Evolutionary conservation across 2,113 vertebrate species (phyloP).

Genomic region (Nothocercus nigrocapillus): DNA sequence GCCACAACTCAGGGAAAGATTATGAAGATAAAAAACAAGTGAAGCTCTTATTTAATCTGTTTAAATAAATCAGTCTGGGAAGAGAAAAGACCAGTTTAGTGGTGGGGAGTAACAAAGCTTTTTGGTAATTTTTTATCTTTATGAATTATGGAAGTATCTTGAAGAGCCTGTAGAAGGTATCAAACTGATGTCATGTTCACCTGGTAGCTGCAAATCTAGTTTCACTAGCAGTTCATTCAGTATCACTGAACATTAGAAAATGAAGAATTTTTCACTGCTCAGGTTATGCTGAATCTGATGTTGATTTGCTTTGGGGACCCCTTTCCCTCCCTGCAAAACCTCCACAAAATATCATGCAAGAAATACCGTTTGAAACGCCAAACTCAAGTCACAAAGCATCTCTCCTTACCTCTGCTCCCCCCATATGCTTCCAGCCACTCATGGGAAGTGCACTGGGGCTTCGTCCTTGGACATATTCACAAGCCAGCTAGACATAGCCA

Average conservation of each 20-base stretch:
- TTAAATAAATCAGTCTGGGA: neutral
- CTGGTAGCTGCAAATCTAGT: neutral
- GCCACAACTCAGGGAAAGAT: neutral
- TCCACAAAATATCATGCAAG: neutral
- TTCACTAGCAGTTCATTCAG: neutral
- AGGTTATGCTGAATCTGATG: neutral
- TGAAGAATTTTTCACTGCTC: fast-evolving
- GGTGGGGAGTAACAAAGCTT: neutral
- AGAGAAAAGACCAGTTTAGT: neutral
- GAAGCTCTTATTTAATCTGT: neutral
- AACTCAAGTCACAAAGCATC: no score
- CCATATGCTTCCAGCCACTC: no score
- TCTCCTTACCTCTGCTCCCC: no score
- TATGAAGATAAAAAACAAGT: neutral
- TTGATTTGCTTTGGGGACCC: neutral
- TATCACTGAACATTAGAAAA: neutral
- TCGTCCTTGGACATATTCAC: neutral
- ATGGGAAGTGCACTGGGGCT: neutral
- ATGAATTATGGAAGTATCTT: neutral
- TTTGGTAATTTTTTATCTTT: neutral
- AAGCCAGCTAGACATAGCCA: neutral
- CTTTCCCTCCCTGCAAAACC: neutral
- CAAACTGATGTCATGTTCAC: neutral
- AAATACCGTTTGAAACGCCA: fast-evolving
- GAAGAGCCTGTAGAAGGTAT: neutral